Percentiles rank a stretch among this genome's conserved stretches.
phyloP scores from a whole-genome alignment of 2,797 vertebrate species.

The Gila robusta region DNA sequence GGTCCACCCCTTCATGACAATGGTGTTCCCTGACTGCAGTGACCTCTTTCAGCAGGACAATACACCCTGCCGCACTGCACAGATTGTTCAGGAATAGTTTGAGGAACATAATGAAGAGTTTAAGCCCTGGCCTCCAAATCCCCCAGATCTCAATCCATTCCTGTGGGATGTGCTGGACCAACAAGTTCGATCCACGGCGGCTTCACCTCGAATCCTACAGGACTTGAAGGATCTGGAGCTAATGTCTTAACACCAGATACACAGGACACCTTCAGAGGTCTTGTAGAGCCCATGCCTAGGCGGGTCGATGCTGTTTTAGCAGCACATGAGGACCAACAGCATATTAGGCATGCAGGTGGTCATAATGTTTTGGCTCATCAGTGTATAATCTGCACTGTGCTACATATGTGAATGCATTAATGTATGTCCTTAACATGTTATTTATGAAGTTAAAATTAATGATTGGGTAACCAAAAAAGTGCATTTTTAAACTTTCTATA shows the following conservation, averaged over 20 bases:
- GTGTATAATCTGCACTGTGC: neutral
- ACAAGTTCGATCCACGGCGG: neutral
- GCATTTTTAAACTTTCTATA: neutral
- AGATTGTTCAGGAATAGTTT: too few relatives aligned
- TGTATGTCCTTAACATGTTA: neutral
- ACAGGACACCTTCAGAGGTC: neutral
- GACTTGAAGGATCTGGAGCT: neutral
- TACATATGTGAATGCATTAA: neutral
- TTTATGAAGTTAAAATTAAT: neutral
- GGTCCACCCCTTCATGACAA: neutral
- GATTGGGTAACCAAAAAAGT: neutral
- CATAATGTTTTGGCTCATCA: neutral
- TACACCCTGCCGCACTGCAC: too few relatives aligned
- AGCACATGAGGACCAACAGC: neutral
- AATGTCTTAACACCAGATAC: too few relatives aligned
- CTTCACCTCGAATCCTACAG: neutral
- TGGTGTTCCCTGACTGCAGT: neutral
- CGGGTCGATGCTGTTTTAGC: neutral
- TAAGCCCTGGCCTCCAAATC: too few relatives aligned
- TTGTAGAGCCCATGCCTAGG: too few relatives aligned
- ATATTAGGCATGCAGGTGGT: neutral
- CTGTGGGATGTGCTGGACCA: neutral
- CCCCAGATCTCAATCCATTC: too few relatives aligned
- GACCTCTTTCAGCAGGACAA: neutral
- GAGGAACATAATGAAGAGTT: too few relatives aligned